Percentiles rank a stretch among this genome's conserved stretches.
These are phyloP conservation scores for Mus musculus DNA, from an alignment of 2,113 vertebrate genomes.

Conservation along the genomic window GRCm39 chr6:60432001-60432500, in stretches of 20 bases:
- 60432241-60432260: not conserved
- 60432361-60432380: not conserved
- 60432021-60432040: no score
- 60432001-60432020: no score
- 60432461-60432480: not conserved
- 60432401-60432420: not conserved
- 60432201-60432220: no score
- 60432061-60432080: no score
- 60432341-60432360: not conserved
- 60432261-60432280: not conserved
- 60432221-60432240: no score
- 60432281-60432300: not conserved
- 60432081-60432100: not conserved
- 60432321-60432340: not conserved
- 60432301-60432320: not conserved
- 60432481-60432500: not conserved
- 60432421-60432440: not conserved
- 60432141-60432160: not conserved
- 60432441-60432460: not conserved
- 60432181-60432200: not conserved
- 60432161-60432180: not conserved
- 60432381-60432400: not conserved
- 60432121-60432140: not conserved
- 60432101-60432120: not conserved
- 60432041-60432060: no score